Evolutionary conservation across 2,888 invertebrate species (phyloP), one percentile per base, ranked within the genome.

Genomic region (Iselma pallidipennis): DNA sequence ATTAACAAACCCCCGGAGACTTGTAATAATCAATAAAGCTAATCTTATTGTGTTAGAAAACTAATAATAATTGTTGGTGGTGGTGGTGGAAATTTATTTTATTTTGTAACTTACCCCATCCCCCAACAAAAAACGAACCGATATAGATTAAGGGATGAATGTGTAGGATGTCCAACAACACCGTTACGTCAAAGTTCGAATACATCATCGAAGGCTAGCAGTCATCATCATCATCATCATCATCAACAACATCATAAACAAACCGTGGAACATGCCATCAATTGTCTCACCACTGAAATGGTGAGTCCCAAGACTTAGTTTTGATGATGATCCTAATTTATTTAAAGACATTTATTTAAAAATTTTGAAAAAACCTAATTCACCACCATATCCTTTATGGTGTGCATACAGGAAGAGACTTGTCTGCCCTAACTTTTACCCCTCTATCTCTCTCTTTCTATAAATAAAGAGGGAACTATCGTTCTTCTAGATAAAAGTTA

Each of bases 221-320:
- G n/a, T 16, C 59, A 51, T 33, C 33, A 33, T 14, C 33, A 33
- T 14, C 37, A 37, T 16, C 37, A 37, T 6, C 14, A 33, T 2
- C 16, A 42, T 19, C 42, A 66, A 67, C 77, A 56, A 69, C 79
- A 71, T 80, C 83, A 57, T 74, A 86, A 86, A 79, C 85, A 87
- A 70, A 86, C 88, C 49, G 88, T 89, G 73, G 89, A 89, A 80
- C 87, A 88, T 78, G 88, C 90, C 74, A 87, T 92, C 79, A 91
- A 91, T 82, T 91, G 90, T 82, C 88, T 92, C 76, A 91, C 92
- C 75, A 89, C 90, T 72, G 92, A 92, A 89, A 91, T 92, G 91
- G 91, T 92, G 84, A 90, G 90, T 87, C 75, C 67, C 57, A 77
- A 76, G 71, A 70, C 59, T 64, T 61, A 61, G 54, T 55, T 55